Conservation (phyloP, 2,113 vertebrate species). For the Rafetus swinhoei region DNA sequence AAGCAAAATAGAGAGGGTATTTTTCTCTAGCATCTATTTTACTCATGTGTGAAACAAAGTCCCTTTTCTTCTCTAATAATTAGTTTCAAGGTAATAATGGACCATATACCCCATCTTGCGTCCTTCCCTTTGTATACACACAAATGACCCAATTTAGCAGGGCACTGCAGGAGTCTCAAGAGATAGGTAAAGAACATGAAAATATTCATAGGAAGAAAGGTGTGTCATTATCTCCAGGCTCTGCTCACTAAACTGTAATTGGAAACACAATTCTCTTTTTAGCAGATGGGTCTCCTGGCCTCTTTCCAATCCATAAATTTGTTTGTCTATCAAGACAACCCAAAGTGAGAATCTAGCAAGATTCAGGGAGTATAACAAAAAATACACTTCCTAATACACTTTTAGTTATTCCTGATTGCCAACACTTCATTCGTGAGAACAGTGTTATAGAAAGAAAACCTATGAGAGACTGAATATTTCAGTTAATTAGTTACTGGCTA, state of each 20-base stretch:
- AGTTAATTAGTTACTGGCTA: neutral
- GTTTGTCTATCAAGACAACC: conserved; percentile 25
- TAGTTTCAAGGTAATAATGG: neutral
- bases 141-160: conserved; percentile 49
- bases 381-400: neutral
- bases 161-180: conserved; percentile 53
- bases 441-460: neutral
- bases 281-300: conserved; percentile 75
- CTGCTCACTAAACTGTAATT: conserved; percentile 58
- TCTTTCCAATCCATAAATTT: conserved; percentile 61
- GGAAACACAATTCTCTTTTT: conserved; percentile 51
- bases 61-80: neutral
- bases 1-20: neutral
- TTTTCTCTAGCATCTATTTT: neutral
- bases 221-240: conserved; percentile 47
- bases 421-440: fast-evolving
- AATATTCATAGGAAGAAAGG: conserved; percentile 71
- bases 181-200: conserved; percentile 60
- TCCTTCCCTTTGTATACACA: conserved; percentile 36
- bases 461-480: neutral
- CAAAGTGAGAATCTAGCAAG: conserved; percentile 26
- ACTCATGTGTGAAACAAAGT: neutral
- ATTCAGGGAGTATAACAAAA: neutral
- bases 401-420: neutral
- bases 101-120: neutral